phyloP scores from a whole-genome alignment of 2,888 invertebrate genomes.

The Linnaemya tessellans region DNA sequence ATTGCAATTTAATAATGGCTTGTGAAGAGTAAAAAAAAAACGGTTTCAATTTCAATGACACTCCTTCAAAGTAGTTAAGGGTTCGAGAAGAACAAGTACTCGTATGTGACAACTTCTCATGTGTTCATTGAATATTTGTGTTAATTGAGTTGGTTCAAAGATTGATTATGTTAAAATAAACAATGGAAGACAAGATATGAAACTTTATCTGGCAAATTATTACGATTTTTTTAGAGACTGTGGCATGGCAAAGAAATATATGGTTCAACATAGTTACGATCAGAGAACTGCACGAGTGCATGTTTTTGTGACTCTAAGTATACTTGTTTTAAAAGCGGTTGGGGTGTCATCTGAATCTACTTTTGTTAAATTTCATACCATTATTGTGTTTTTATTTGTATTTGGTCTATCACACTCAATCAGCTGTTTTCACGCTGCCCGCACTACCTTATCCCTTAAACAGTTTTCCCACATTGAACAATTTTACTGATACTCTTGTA shows the following conservation, averaged over 20 bases:
- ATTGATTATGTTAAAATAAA: not conserved
- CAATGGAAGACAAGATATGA: not conserved
- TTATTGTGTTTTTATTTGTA: too few relatives aligned
- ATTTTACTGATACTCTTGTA: too few relatives aligned
- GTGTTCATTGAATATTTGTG: not conserved
- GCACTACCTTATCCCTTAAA: too few relatives aligned
- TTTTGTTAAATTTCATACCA: too few relatives aligned
- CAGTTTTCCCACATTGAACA: too few relatives aligned
- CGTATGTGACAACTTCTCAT: not conserved
- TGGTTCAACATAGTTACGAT: not conserved
- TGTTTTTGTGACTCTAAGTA: not conserved
- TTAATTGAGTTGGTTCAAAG: not conserved
- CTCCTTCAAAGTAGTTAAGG: slow-evolving; percentile 33
- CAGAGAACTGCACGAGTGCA: not conserved
- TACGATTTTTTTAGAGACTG: too few relatives aligned
- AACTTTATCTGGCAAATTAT: too few relatives aligned
- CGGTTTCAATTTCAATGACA: slow-evolving; percentile 51
- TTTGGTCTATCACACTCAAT: too few relatives aligned
- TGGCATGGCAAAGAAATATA: too few relatives aligned
- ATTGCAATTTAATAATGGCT: slow-evolving; percentile 42
- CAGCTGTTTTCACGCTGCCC: too few relatives aligned
- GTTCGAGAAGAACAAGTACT: not conserved
- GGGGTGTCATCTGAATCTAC: not conserved
- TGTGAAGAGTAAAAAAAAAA: slow-evolving; percentile 2
- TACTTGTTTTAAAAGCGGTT: not conserved